phyloP scores from a whole-genome alignment of 2,888 invertebrate genomes.

The Apamea anceps region DNA sequence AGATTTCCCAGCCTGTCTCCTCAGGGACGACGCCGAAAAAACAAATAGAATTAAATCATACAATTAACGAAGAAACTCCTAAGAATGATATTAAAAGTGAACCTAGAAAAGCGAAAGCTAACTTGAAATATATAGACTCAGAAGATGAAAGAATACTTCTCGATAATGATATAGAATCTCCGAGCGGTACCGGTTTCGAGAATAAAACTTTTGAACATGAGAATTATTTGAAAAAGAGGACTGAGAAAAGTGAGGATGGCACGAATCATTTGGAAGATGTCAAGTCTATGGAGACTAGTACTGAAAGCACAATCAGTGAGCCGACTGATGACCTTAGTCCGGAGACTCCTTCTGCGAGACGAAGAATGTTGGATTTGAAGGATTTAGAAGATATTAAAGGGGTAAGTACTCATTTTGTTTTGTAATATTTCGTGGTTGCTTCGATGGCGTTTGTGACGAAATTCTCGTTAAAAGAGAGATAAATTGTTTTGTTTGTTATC shows the following conservation, averaged over 20 bases:
- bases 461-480: not conserved
- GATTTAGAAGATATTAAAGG: slow-evolving; percentile 83
- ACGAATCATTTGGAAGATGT: slow-evolving; percentile 77
- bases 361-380: slow-evolving; percentile 79
- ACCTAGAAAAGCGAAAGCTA: slow-evolving; percentile 75
- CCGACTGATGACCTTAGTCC: slow-evolving; percentile 84
- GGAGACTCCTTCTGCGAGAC: slow-evolving; percentile 82
- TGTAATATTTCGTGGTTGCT: slow-evolving; percentile 47
- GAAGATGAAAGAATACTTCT: slow-evolving; percentile 81
- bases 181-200: slow-evolving; percentile 87
- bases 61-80: slow-evolving; percentile 69
- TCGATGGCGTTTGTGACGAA: slow-evolving; percentile 32
- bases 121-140: slow-evolving; percentile 84
- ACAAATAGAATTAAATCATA: slow-evolving; percentile 74
- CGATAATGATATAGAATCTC: slow-evolving; percentile 87
- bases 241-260: slow-evolving; percentile 80
- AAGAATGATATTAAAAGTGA: slow-evolving; percentile 74
- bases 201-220: slow-evolving; percentile 88
- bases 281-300: slow-evolving; percentile 87
- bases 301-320: slow-evolving; percentile 86
- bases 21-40: slow-evolving; percentile 83
- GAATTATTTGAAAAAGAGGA: slow-evolving; percentile 85
- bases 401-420: slow-evolving; percentile 80
- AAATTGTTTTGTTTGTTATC: too few relatives aligned
- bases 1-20: slow-evolving; percentile 88